phyloP scores from a whole-genome alignment of 92 coral and sea anemone species.

The Scolanthus callimorphus region DNA sequence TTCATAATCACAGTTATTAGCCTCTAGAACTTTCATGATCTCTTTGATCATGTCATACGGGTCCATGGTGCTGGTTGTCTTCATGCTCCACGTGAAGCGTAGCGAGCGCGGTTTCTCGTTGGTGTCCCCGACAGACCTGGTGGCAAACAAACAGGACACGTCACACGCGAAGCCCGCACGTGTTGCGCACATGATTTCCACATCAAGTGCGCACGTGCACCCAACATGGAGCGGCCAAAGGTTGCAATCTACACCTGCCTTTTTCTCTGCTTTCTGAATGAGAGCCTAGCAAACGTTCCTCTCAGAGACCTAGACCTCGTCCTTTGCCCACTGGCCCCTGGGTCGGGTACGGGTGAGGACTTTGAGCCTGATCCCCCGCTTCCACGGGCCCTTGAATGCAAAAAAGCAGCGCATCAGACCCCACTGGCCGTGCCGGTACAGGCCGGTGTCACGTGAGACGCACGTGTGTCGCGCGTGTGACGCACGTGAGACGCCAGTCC shows the following conservation, averaged over 20 bases:
- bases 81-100: constrained; percentile 99
- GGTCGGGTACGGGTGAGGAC: constrained; percentile 85
- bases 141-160: background rate
- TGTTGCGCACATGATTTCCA: no score
- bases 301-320: constrained; percentile 73
- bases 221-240: constrained; percentile 35
- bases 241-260: constrained; percentile 73
- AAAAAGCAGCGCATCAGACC: constrained; percentile 82
- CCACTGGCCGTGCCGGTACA: constrained; percentile 38
- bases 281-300: constrained; percentile 81
- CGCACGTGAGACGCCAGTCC: constrained; percentile 20
- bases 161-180: no score
- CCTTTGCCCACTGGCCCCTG: constrained; percentile 71
- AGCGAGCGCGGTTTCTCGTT: constrained; percentile 96
- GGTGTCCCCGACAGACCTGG: constrained; percentile 82
- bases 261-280: constrained; percentile 76
- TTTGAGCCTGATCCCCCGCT: constrained; percentile 80
- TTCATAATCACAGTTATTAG: constrained; percentile 91
- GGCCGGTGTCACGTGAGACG: background rate
- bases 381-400: constrained; percentile 90
- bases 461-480: constrained; percentile 1
- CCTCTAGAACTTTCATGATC: constrained; percentile 89
- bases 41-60: constrained; percentile 97
- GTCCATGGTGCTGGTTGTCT: constrained; percentile 98
- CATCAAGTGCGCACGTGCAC: constrained; percentile 22